phyloP scores from a whole-genome alignment of 2,113 vertebrate genomes.

The Gracilinanus agilis region DNA sequence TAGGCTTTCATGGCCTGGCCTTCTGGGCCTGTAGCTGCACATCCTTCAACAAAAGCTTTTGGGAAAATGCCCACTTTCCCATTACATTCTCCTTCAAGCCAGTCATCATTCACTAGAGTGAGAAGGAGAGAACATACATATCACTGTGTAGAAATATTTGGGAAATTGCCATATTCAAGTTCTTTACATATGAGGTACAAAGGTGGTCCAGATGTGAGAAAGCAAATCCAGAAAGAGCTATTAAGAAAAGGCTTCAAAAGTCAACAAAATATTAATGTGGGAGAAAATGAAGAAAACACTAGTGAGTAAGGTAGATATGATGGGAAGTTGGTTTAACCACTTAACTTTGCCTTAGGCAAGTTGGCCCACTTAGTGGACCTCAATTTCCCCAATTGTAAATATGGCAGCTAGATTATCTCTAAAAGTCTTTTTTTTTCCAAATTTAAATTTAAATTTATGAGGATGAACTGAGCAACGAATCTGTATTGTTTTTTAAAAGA shows the following conservation, averaged over 20 bases:
- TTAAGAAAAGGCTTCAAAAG: neutral
- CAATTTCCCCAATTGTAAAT: neutral
- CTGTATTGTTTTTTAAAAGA: too few species aligned
- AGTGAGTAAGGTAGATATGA: neutral
- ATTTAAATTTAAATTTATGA: too few species aligned
- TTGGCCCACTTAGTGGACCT: neutral
- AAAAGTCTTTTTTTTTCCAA: neutral
- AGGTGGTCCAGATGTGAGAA: neutral
- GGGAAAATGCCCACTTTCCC: slow-evolving; percentile 95
- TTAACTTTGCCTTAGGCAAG: neutral
- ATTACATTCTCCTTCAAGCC: slow-evolving; percentile 93
- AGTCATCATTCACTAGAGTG: slow-evolving; percentile 93
- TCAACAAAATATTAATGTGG: neutral
- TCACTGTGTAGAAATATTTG: rapidly evolving
- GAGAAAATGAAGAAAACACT: neutral
- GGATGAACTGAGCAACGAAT: neutral
- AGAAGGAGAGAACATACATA: slow-evolving; percentile 64
- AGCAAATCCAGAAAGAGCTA: neutral
- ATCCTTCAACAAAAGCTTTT: slow-evolving; percentile 86
- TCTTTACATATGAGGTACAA: neutral
- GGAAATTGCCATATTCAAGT: too few species aligned
- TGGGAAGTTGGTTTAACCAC: neutral
- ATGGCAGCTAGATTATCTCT: neutral
- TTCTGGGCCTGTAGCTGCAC: neutral
- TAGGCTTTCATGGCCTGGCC: slow-evolving; percentile 39